Evolutionary conservation across 2,113 vertebrate genomes (phyloP).

Genomic region (Podiceps cristatus): DNA sequence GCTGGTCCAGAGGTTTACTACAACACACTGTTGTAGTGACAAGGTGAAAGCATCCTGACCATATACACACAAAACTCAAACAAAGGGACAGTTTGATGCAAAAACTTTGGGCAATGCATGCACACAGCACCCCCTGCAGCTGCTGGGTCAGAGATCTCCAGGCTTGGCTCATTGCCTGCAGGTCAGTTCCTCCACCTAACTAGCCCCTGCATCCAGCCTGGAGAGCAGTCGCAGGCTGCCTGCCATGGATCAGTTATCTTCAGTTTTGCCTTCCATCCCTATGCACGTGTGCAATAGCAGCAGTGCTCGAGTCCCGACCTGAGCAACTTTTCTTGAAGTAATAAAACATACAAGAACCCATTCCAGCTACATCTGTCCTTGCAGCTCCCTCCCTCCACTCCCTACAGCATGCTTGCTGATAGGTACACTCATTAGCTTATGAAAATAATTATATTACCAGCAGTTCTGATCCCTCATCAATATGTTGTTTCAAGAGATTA

Average conservation of each 20-base stretch:
- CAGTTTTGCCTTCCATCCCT: background rate
- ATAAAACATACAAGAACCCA: background rate
- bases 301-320: background rate
- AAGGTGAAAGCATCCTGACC: background rate
- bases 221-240: background rate
- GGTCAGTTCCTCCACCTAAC: background rate
- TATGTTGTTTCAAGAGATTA: background rate
- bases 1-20: background rate
- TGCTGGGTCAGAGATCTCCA: background rate
- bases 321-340: background rate
- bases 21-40: background rate
- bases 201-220: too few species aligned
- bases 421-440: background rate
- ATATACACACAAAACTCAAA: background rate
- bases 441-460: background rate
- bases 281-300: background rate
- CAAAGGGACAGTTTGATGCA: background rate
- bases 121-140: constrained; percentile 24
- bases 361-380: background rate
- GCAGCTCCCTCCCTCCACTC: background rate
- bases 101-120: background rate
- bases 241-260: background rate
- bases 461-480: background rate
- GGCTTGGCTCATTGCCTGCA: rapidly evolving
- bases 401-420: background rate